Conservation (phyloP, 2,113 vertebrate species). For the Tor tambroides region DNA sequence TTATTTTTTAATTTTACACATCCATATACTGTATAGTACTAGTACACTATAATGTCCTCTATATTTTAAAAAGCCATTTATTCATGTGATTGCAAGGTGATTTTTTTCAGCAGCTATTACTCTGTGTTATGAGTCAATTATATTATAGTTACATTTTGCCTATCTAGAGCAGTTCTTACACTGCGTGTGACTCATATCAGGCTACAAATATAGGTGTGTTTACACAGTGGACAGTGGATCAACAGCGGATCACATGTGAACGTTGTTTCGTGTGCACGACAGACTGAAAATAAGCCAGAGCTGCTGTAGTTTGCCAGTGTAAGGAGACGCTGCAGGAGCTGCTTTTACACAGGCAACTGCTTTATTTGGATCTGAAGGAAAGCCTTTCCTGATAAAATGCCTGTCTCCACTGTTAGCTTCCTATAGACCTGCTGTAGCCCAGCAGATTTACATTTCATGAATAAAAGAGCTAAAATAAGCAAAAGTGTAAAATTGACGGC, state of each 20-base stretch:
- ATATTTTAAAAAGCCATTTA: background rate
- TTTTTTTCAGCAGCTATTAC: background rate
- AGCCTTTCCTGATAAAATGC: background rate
- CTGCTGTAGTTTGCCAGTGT: slow-evolving; percentile 4
- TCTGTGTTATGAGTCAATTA: background rate
- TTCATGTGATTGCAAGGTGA: background rate
- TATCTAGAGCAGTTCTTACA: no score
- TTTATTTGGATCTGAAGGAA: slow-evolving; percentile 11
- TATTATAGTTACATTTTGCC: no score
- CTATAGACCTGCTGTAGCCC: background rate
- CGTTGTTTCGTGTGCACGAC: background rate
- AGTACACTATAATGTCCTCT: no score
- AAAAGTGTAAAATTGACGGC: background rate
- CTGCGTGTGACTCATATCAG: background rate
- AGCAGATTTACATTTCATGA: background rate
- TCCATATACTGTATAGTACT: no score
- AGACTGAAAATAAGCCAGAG: background rate
- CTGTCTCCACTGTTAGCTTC: background rate
- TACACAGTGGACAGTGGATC: slow-evolving; percentile 1
- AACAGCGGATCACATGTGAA: slow-evolving; percentile 9
- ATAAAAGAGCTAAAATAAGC: no score
- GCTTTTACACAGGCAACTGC: background rate
- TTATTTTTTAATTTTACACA: background rate
- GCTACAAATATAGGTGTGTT: background rate
- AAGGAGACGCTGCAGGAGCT: background rate